Evolutionary conservation across 2,888 invertebrate genomes (phyloP).

Genomic region (Acanthococcus lagerstroemiae): DNA sequence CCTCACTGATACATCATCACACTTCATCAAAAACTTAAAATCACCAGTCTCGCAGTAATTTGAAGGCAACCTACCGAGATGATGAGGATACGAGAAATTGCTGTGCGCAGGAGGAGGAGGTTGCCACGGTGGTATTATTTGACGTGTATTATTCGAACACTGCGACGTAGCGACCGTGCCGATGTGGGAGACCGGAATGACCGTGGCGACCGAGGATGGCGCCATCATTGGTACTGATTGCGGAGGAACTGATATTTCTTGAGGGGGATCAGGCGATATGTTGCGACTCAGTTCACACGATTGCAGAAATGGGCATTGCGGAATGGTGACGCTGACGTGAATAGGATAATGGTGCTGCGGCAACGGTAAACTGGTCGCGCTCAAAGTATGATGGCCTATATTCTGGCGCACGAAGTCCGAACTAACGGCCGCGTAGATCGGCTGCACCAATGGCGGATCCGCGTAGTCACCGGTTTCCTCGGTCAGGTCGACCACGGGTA

Average conservation of each 20-base stretch:
- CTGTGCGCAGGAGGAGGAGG: slow-evolving; percentile 26
- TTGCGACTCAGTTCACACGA: slow-evolving; percentile 24
- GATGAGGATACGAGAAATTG: slow-evolving; percentile 22
- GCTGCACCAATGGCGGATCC: neutral
- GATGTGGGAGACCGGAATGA: slow-evolving; percentile 1
- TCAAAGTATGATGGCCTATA: neutral
- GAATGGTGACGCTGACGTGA: slow-evolving; percentile 24
- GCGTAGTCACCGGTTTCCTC: slow-evolving; percentile 25
- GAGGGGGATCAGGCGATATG: slow-evolving; percentile 23
- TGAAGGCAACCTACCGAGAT: no score
- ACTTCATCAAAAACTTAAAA: no score
- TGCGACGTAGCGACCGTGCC: slow-evolving; percentile 7
- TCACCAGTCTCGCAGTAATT: no score
- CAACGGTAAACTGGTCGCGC: slow-evolving; percentile 1
- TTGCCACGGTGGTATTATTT: slow-evolving; percentile 13
- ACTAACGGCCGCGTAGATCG: slow-evolving; percentile 16
- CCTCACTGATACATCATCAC: no score
- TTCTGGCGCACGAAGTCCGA: slow-evolving; percentile 13
- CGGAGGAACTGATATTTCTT: slow-evolving; percentile 24
- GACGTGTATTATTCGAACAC: neutral
- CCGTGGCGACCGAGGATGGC: neutral
- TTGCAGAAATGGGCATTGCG: slow-evolving; percentile 20
- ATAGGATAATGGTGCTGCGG: slow-evolving; percentile 20
- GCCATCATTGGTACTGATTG: slow-evolving; percentile 4
- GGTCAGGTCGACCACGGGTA: slow-evolving; percentile 33